Conservation (phyloP, 1,140 invertebrate species). For the Drosophila insularis region DNA sequence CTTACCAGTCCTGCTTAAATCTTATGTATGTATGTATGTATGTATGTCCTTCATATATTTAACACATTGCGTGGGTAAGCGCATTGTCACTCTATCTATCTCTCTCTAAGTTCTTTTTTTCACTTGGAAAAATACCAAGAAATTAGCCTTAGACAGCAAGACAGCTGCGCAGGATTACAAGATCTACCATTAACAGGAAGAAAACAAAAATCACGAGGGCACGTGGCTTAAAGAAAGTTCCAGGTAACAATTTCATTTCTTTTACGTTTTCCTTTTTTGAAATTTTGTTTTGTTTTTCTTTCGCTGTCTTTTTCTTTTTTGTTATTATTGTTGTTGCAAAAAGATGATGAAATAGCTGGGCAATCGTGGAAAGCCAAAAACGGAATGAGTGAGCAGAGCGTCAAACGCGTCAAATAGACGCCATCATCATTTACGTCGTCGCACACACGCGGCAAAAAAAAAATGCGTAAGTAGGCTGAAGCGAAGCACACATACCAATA, state of each 20-base stretch:
- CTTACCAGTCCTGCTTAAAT: background rate
- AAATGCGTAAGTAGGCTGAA: slow-evolving; percentile 26
- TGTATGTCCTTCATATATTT: background rate
- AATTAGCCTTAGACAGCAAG: slow-evolving; percentile 14
- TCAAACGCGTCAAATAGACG: slow-evolving; percentile 45
- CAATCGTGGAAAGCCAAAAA: slow-evolving; percentile 45
- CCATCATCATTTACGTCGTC: slow-evolving; percentile 34
- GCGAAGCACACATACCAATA: background rate
- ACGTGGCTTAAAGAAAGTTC: slow-evolving; percentile 38
- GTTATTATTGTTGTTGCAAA: slow-evolving; percentile 21
- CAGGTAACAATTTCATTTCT: background rate
- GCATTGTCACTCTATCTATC: background rate
- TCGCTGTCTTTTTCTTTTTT: background rate
- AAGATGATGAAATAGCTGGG: slow-evolving; percentile 53
- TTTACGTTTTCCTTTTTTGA: slow-evolving; percentile 7
- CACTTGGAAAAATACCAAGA: slow-evolving; percentile 29
- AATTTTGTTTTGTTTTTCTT: background rate
- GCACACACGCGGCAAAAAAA: slow-evolving; percentile 19
- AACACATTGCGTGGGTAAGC: slow-evolving; percentile 2
- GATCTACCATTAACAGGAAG: background rate
- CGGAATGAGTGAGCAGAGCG: slow-evolving; percentile 17
- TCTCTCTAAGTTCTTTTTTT: background rate
- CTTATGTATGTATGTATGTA: too few species aligned
- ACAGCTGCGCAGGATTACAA: slow-evolving; percentile 27
- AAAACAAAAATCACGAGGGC: background rate